phyloP scores from a whole-genome alignment of 2,888 invertebrate genomes.

The Falcaria lacertinaria region DNA sequence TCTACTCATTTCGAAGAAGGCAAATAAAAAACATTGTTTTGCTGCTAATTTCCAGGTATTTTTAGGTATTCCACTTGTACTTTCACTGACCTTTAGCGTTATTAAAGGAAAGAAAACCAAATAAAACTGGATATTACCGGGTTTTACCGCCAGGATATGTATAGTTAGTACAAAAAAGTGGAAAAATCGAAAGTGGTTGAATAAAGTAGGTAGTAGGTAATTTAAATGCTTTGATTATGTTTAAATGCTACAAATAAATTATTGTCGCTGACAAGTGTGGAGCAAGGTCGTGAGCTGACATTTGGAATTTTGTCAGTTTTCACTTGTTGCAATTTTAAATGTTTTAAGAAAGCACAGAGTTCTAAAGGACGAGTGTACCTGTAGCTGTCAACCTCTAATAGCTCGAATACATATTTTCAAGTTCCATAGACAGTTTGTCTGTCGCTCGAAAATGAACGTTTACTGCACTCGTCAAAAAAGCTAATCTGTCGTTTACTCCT shows the following conservation, averaged over 20 bases:
- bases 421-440: too few species aligned
- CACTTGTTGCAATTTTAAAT: constrained; percentile 58
- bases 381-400: too few species aligned
- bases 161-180: constrained; percentile 18
- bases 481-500: too few species aligned
- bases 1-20: background rate
- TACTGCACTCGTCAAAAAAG: too few species aligned
- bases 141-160: constrained; percentile 11
- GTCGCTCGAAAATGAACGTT: too few species aligned
- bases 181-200: constrained; percentile 38
- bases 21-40: background rate
- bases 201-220: too few species aligned
- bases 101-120: constrained; percentile 2
- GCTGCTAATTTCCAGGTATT: background rate
- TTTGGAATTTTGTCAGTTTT: constrained; percentile 61
- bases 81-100: constrained; percentile 2
- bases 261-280: constrained; percentile 45
- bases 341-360: too few species aligned
- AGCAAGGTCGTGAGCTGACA: constrained; percentile 62
- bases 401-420: too few species aligned
- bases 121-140: constrained; percentile 10
- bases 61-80: background rate
- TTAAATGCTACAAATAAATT: constrained; percentile 61
- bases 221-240: constrained; percentile 7
- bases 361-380: too few species aligned